Evolutionary conservation across 2,888 invertebrate species (phyloP), one percentile per base, ranked within the genome.

Genomic region (Rotaria macrura): DNA sequence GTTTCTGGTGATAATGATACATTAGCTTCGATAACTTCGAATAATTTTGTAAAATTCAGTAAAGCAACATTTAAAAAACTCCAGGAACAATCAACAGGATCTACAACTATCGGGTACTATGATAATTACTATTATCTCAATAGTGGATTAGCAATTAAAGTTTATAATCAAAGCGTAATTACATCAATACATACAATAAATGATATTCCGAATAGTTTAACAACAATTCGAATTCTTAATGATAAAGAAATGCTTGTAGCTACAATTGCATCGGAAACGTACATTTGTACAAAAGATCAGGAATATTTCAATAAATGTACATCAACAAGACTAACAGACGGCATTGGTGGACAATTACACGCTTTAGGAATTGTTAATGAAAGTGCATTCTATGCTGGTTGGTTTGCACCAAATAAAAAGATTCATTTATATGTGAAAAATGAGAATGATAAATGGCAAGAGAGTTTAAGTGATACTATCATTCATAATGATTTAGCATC

Each of bases 291-390:
- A 65, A 34, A 1, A 20, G 6, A 54, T 0, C 1, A 23, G 54
- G 7, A 25, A 25, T 54, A 3, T 54, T 54, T 23, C n/a, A 9
- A 54, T 2, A 54, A 25, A 0, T 49, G 25, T 54, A 5, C 6
- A 54, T 0, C 1, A 2, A 54, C 2, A 25, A 23, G 9, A 25
- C 2, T 0, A 25, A 2, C 3, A 17, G 0, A 14, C 7, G 9
- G 0, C 14, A 38, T 0, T 65, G 29, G 12, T 5, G 34, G 20
- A 65, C 34, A 29, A 65, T 34, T 29, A 34, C 29, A 29, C 38
- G 65, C 65, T 65, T 17, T 65, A 20, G 65, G 34, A 7, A 14
- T 65, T 34, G 65, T 34, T 20, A 34, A 65, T 34, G 65, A 65
- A 34, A 65, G 0, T 1, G 34, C 65, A 34, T 65, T 65, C 38